Base-by-base conservation (phyloP, 2,888 invertebrate species). In the Patella ulyssiponensis region DNA sequence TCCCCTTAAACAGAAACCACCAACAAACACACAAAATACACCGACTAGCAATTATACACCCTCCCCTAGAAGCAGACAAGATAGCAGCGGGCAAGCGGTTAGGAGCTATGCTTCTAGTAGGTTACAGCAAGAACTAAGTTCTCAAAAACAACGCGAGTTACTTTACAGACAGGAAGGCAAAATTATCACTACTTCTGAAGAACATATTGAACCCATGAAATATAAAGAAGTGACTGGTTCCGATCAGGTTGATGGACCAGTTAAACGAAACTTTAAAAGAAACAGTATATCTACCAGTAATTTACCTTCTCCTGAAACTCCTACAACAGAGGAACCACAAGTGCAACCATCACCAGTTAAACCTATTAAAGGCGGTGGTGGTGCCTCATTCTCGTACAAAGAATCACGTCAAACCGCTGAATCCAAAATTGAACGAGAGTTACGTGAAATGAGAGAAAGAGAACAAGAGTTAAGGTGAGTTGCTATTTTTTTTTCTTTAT, bases 41-140 rank as follows among this genome's bases (percentile, higher is more conserved):
- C 52, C 53, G 2, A 44, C 58, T 7, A 27, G 71, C 15, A 15
- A 52, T 52, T 15, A 54, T 33, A 27, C 64, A 2, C 14, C n/a
- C 5, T 23, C 69, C n/a, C 77, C 75, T 14, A 53, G 54, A 20
- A 75, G 73, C 27, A 20, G 75, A 56, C 75, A 71, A 52, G 70
- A 69, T 9, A 83, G 82, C 15, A 79, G 79, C 51, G 77, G 73
- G 3, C 75, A 76, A 69, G 84, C 85, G n/a, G 89, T 91, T 84
- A 89, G 90, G 81, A 87, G 88, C 76, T 84, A 91, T 88, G 93
- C 93, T 20, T 93, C 93, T 33, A 92, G 92, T 83, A 94, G 96
- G 91, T 96, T 97, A 91, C 97, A 97, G 92, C 94, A 95, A 89
- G 97, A 97, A 93, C 96, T 97, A 87, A 95, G 95, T 88, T 96